A percentile compares a stretch with the other conserved stretches of the same genome.
Conservation (phyloP, 2,113 vertebrate species). For the Leucopsar rothschildi region DNA sequence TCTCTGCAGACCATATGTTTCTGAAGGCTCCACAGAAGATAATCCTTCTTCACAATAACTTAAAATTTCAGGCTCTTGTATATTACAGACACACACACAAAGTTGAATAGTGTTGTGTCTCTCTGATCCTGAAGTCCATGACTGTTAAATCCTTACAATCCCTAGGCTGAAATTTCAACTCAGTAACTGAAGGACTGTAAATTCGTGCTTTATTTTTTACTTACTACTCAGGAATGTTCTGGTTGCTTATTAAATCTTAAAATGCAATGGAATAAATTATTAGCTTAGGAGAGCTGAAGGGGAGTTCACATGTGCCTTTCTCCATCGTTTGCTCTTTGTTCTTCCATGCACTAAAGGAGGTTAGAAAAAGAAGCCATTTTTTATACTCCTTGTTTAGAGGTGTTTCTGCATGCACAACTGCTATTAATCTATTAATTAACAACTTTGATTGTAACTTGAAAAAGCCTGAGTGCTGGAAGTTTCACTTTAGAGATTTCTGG, state of each 20-base stretch:
- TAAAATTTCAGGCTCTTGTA: neutral
- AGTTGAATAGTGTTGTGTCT: neutral
- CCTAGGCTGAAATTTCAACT: neutral
- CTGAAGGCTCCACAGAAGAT: neutral
- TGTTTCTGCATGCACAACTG: neutral
- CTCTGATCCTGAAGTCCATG: neutral
- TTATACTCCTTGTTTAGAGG: neutral
- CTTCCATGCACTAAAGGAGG: neutral
- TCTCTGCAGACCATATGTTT: neutral
- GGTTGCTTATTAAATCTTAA: neutral
- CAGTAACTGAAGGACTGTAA: neutral
- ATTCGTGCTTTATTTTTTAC: neutral
- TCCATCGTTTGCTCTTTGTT: neutral
- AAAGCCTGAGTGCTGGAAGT: neutral
- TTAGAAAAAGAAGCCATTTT: neutral
- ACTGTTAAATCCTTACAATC: neutral
- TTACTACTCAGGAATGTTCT: neutral
- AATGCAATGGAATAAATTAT: neutral
- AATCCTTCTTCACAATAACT: neutral
- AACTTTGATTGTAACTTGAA: neutral
- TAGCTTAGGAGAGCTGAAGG: neutral
- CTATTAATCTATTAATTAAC: slow-evolving; percentile 9
- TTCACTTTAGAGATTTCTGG: neutral
- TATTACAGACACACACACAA: neutral
- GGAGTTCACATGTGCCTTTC: neutral